Evolutionary conservation across 2,888 invertebrate genomes (phyloP).

Genomic region (Crossocerus cetratus): DNA sequence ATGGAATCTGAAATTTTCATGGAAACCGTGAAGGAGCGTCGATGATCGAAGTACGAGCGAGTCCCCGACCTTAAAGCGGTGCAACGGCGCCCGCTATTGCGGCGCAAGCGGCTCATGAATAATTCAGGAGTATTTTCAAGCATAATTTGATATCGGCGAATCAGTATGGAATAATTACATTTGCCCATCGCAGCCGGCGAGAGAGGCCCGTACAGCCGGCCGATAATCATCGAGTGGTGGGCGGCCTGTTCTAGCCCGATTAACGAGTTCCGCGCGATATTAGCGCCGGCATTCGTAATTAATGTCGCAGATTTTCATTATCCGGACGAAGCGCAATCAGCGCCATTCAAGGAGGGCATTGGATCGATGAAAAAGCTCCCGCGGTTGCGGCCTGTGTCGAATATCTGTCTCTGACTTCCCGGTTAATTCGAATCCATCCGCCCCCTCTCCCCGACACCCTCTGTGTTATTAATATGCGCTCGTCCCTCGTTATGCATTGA

Average conservation of each 20-base stretch:
- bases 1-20: too few relatives aligned
- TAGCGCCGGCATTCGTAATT: background rate
- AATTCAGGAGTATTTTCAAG: too few relatives aligned
- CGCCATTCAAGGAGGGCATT: slow-evolving; percentile 6
- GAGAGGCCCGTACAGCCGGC: background rate
- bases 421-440: slow-evolving; percentile 19
- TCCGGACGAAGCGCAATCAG: slow-evolving; percentile 19
- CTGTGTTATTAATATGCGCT: slow-evolving; percentile 18
- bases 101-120: too few relatives aligned
- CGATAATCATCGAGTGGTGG: background rate
- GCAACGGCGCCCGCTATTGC: too few relatives aligned
- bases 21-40: too few relatives aligned
- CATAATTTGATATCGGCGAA: background rate
- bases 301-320: slow-evolving; percentile 18
- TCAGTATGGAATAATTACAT: background rate
- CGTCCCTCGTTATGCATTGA: slow-evolving; percentile 41
- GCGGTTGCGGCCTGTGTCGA: slow-evolving; percentile 17
- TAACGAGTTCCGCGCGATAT: background rate
- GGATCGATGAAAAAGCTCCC: slow-evolving; percentile 16
- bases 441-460: too few relatives aligned
- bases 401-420: slow-evolving; percentile 21
- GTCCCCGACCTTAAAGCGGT: too few relatives aligned
- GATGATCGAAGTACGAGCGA: too few relatives aligned
- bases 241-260: background rate
- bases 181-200: background rate